Percentiles rank a stretch among this genome's conserved stretches.
These are phyloP conservation scores for Gambelia wislizenii DNA, from an alignment of 2,797 vertebrate species.

Conservation along the genomic window DNA sequence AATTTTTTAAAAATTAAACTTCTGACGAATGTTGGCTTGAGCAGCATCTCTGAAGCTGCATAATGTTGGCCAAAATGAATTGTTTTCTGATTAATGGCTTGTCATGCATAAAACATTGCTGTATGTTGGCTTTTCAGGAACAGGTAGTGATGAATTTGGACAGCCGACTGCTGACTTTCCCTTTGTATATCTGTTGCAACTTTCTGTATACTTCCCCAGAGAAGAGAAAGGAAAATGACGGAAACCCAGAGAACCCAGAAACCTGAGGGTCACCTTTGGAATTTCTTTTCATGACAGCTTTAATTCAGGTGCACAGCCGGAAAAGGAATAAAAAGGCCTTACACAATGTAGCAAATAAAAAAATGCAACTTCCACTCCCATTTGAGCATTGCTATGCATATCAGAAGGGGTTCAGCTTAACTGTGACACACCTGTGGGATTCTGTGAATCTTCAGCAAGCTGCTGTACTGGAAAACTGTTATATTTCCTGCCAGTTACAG, in stretches of 20 bases:
- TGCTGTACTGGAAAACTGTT: slow-evolving; percentile 19
- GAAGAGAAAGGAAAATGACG: slow-evolving; percentile 78
- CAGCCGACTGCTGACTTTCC: slow-evolving; percentile 92
- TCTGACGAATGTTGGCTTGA: not conserved
- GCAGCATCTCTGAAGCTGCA: not conserved
- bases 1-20: too few species aligned
- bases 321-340: slow-evolving; percentile 62
- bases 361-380: slow-evolving; percentile 43
- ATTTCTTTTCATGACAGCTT: slow-evolving; percentile 42
- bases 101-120: too few species aligned
- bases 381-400: slow-evolving; percentile 69
- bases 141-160: slow-evolving; percentile 97
- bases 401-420: slow-evolving; percentile 53
- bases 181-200: slow-evolving; percentile 97
- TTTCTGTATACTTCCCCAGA: slow-evolving; percentile 94
- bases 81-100: not conserved
- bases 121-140: slow-evolving; percentile 82
- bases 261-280: slow-evolving; percentile 58
- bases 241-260: slow-evolving; percentile 60
- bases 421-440: slow-evolving; percentile 21
- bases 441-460: slow-evolving; percentile 50
- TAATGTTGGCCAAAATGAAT: too few species aligned
- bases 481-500: slow-evolving; percentile 10
- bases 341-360: slow-evolving; percentile 46
- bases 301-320: slow-evolving; percentile 37